Evolutionary conservation across 1,140 invertebrate genomes (phyloP).

Genomic region (Argopecten irradians): DNA sequence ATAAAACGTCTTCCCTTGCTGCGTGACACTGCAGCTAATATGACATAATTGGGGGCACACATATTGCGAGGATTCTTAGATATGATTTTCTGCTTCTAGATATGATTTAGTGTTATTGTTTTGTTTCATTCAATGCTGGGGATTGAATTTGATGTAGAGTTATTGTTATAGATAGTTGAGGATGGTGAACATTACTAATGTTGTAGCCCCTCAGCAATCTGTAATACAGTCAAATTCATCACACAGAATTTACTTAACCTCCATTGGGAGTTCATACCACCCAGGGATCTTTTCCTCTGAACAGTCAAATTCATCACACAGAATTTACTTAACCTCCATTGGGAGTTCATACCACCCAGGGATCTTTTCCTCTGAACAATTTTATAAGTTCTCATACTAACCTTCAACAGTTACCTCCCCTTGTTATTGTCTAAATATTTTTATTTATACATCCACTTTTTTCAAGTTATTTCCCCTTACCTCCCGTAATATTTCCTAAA

Average conservation of each 20-base stretch:
- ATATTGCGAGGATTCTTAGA: neutral
- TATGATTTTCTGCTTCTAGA: neutral
- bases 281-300: too few species aligned
- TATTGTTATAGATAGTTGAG: neutral
- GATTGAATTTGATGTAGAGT: neutral
- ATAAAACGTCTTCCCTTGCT: neutral
- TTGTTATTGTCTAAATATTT: too few species aligned
- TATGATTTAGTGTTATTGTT: neutral
- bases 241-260: too few species aligned
- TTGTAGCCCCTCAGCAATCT: neutral
- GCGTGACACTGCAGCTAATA: neutral
- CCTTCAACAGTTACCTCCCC: too few species aligned
- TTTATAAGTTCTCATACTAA: too few species aligned
- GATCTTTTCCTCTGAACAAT: too few species aligned
- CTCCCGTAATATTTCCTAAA: too few species aligned
- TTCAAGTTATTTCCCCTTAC: too few species aligned
- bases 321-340: neutral
- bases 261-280: neutral
- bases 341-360: neutral
- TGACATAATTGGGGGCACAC: neutral
- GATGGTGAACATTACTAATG: neutral
- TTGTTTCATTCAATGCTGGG: neutral
- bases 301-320: neutral
- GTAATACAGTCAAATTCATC: neutral
- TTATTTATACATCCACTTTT: too few species aligned